Evolutionary conservation across 2,113 vertebrate genomes (phyloP), one percentile per base, ranked within the genome.

Genomic region (Eidolon helvum): DNA sequence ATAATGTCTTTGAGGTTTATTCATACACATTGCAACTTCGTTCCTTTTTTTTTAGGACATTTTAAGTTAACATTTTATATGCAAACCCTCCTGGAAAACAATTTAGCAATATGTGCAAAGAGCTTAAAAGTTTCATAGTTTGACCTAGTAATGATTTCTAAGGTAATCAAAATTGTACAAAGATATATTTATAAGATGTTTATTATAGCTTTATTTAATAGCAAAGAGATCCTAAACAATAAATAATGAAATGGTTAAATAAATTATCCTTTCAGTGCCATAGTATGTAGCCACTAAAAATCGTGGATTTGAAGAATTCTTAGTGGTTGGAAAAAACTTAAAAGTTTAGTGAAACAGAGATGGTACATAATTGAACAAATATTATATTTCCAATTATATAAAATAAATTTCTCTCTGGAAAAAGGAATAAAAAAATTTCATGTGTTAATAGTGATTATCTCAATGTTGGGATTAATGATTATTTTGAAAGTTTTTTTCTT

Each of bases 111-210:
- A 66, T 87, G 6, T 91, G 63, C 35, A 93, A 16, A 94, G 48
- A 72, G 24, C 11, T 72, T 65, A 77, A 85, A 90, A 30, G 33
- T 66, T 84, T 89, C n/a, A 38, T 71, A 79, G 30, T 80, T 88
- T 79, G 45, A 79, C n/a, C 38, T 92, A 90, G 10, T 57, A 95
- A n/a, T 96, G 7, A 80, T 80, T 94, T 97, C 40, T 93, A 43
- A 96, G 35, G 28, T 82, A 93, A 50, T 68, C 50, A 78, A 57
- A 95, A 63, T 91, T 95, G 87, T 21, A 7, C 28, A 85, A 59
- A 90, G 28, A 35, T 66, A 8, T 35, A 50, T 85, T 63, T 72
- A 50, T 19, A 63, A 48, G 82, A 16, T 72, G n/a, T 82, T 95
- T 65, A n/a, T 59, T 75, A 19, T 45, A 95, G 28, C 28, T 66